Evolutionary conservation across 2,797 vertebrate species (phyloP).

Genomic region (Phalloptychus januarius): DNA sequence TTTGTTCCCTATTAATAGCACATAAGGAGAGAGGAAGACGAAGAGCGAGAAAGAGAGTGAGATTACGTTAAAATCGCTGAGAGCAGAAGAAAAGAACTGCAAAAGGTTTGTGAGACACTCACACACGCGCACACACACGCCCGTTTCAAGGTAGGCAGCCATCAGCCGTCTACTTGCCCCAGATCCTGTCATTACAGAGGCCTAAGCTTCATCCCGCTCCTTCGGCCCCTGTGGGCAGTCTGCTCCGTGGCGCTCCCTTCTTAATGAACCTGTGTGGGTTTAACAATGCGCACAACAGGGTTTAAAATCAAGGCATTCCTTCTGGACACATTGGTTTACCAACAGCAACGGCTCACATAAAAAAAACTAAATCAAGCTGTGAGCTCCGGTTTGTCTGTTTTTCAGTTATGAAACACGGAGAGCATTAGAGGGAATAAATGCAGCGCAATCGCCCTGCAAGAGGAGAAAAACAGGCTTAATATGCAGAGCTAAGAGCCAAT

Average conservation of each 20-base stretch:
- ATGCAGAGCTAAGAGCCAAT: slow-evolving; percentile 46
- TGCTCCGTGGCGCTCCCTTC: slow-evolving; percentile 55
- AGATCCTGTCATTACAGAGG: slow-evolving; percentile 57
- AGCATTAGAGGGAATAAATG: slow-evolving; percentile 49
- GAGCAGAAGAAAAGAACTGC: slow-evolving; percentile 24
- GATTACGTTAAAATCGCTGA: slow-evolving; percentile 4
- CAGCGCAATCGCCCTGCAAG: slow-evolving; percentile 40
- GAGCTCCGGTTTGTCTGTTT: slow-evolving; percentile 50
- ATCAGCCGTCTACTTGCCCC: slow-evolving; percentile 46
- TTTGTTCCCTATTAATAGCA: slow-evolving; percentile 68
- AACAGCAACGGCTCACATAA: slow-evolving; percentile 41
- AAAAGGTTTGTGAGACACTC: slow-evolving; percentile 18
- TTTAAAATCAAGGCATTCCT: slow-evolving; percentile 65
- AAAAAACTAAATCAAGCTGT: slow-evolving; percentile 41
- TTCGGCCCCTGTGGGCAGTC: slow-evolving; percentile 61
- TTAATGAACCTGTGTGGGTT: slow-evolving; percentile 72
- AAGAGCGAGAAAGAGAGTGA: slow-evolving; percentile 11
- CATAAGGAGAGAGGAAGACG: slow-evolving; percentile 22
- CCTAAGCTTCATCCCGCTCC: slow-evolving; percentile 56
- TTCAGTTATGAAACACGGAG: slow-evolving; percentile 55
- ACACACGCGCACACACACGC: slow-evolving; percentile 23
- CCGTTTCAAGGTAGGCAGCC: slow-evolving; percentile 62
- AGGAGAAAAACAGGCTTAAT: slow-evolving; percentile 45
- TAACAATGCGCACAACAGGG: slow-evolving; percentile 66
- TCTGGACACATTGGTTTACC: slow-evolving; percentile 65